These are phyloP conservation scores for Okamejei kenojei DNA, from an alignment of 2,797 vertebrate species.

Conservation along the genomic window DNA sequence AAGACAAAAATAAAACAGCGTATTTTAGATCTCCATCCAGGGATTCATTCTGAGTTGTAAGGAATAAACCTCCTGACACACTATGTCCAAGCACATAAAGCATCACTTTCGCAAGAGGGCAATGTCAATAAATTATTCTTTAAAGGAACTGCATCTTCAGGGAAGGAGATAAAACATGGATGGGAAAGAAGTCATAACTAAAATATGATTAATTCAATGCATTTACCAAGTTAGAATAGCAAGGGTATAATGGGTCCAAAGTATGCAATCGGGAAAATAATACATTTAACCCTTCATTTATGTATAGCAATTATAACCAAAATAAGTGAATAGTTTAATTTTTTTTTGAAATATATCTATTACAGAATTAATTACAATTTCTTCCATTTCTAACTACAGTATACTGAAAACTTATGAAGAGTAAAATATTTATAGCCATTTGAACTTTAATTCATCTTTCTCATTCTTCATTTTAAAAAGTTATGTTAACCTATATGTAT, in stretches of 20 bases:
- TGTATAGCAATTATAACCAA: background rate
- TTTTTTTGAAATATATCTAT: too few species aligned
- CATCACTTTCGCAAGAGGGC: background rate
- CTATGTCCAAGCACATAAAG: background rate
- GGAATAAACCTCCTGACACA: background rate
- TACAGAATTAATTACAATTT: background rate
- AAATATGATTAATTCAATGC: background rate
- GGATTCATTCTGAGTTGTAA: background rate
- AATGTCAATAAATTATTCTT: background rate
- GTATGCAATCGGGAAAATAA: background rate
- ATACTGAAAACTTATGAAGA: background rate
- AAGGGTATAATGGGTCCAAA: background rate
- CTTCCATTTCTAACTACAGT: background rate
- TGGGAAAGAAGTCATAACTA: background rate
- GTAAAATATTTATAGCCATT: background rate
- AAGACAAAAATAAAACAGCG: background rate
- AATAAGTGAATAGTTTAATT: too few species aligned
- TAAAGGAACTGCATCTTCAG: too few species aligned
- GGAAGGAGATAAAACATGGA: background rate
- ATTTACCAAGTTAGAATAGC: background rate
- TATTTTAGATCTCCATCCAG: background rate
- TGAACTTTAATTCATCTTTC: background rate
- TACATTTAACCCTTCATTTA: background rate
- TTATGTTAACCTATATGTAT: background rate
- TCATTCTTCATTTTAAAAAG: background rate